These are phyloP conservation scores for Drosophila melanogaster DNA, from an alignment of 1,140 invertebrate genomes.

Conservation along the genomic window Release_6_plus_ISO1_MT NT_033779.5:20103001-20103500, in stretches of 20 bases:
- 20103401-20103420: no score
- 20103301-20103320: conserved; percentile 43
- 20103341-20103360: conserved; percentile 67
- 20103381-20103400: no score
- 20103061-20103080: conserved; percentile 35
- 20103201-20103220: conserved; percentile 41
- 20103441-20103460: neutral
- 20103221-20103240: conserved; percentile 16
- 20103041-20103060: conserved; percentile 44
- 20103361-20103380: conserved; percentile 20
- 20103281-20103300: conserved; percentile 6
- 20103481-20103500: neutral
- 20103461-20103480: neutral
- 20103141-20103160: conserved; percentile 30
- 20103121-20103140: conserved; percentile 70
- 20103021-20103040: conserved; percentile 49
- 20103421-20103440: no score
- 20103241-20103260: neutral
- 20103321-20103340: conserved; percentile 70
- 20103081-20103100: conserved; percentile 48
- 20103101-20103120: conserved; percentile 74
- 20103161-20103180: conserved; percentile 16
- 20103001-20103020: conserved; percentile 54
- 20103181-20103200: conserved; percentile 66
- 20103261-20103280: neutral